These are phyloP conservation scores for Alcedo atthis DNA, from an alignment of 2,797 vertebrate species.

Conservation along the genomic window DNA sequence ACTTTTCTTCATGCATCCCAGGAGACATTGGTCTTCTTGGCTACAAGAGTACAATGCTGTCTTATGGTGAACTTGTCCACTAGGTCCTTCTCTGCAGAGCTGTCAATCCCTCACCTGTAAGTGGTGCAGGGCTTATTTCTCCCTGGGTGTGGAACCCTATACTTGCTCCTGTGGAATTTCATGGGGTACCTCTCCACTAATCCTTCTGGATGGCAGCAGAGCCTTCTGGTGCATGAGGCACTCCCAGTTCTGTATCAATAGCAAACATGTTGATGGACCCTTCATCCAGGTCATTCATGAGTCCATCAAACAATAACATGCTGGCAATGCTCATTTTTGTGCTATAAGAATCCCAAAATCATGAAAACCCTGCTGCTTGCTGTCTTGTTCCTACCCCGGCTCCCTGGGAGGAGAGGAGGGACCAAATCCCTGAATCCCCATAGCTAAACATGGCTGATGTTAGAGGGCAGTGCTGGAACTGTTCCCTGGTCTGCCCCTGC, in stretches of 20 bases:
- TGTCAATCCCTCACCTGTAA: neutral
- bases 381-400: accelerated
- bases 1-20: neutral
- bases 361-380: neutral
- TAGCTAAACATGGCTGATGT: accelerated
- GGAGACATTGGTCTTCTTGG: neutral
- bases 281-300: neutral
- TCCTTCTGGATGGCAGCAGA: neutral
- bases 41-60: neutral
- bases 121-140: neutral
- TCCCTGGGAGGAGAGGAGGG: neutral
- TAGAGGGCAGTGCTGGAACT: neutral
- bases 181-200: neutral
- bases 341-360: neutral
- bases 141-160: neutral
- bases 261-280: neutral
- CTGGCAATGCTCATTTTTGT: neutral
- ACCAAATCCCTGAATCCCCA: neutral
- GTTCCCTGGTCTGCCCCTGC: accelerated
- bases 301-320: neutral
- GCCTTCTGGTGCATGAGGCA: neutral
- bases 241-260: neutral
- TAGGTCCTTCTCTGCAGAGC: neutral
- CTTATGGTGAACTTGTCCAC: neutral
- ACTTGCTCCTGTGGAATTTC: neutral